phyloP scores from a whole-genome alignment of 2,888 invertebrate species.

The Frankliniella intonsa region DNA sequence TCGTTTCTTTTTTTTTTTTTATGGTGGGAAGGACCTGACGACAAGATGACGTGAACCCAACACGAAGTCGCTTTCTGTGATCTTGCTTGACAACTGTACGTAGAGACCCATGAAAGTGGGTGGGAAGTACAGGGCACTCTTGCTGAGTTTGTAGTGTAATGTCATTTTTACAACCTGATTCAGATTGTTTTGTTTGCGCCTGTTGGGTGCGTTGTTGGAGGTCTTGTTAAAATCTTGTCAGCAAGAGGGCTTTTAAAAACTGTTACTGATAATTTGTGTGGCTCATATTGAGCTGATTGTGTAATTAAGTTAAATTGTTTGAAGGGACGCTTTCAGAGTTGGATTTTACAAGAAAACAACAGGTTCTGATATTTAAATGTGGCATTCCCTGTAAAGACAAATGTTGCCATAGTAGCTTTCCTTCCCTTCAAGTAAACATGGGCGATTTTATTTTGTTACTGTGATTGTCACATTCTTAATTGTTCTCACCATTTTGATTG shows the following conservation, averaged over 20 bases:
- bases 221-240: background rate
- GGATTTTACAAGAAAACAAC: background rate
- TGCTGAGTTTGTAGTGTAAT: background rate
- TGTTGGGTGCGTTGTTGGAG: background rate
- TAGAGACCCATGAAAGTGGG: background rate
- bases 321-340: slow-evolving; percentile 9
- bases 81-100: slow-evolving; percentile 15
- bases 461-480: background rate
- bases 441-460: background rate
- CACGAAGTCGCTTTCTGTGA: slow-evolving; percentile 19
- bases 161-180: background rate
- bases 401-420: background rate
- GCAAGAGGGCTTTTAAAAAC: background rate
- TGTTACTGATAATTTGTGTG: slow-evolving; percentile 23
- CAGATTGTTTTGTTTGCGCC: background rate
- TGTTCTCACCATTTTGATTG: background rate
- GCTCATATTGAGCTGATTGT: slow-evolving; percentile 25
- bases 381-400: slow-evolving; percentile 26
- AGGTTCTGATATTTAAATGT: background rate
- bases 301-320: slow-evolving; percentile 10
- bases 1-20: background rate
- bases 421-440: background rate
- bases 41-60: slow-evolving; percentile 12
- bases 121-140: background rate
- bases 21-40: slow-evolving; percentile 6